Evolutionary conservation across 2,797 vertebrate species (phyloP), one percentile per base, ranked within the genome.

Genomic region (Lepidocolaptes lacrymiger): DNA sequence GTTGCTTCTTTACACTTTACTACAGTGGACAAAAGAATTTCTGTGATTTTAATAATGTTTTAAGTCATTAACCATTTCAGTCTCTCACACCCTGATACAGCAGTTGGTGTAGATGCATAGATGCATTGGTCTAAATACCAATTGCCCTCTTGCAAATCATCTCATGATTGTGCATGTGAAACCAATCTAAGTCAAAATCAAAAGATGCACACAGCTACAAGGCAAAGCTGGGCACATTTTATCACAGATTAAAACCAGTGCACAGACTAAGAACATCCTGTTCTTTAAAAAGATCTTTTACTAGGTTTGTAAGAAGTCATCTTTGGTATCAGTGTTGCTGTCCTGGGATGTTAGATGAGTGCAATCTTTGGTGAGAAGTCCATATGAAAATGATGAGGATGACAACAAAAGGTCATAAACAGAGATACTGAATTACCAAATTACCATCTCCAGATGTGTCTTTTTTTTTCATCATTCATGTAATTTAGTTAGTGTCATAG

Each of bases 401-500:
- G 43, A 73, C 81, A 91, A 76, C 51, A 59, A 69, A 81, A 74
- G 15, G 48, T 20, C 61, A 82, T 94, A 88, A 91, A 84, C 68
- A 81, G 71, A 88, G 36, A 72, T 81, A 81, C 2, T 67, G 55
- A 76, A 58, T 82, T 64, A 66, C 37, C 54, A 41, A 86, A 91
- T 96, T 37, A 68, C 77, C 48, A 28, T 7, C 76, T 20, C 44
- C 79, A 93, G 54, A 85, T 91, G 43, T 54, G 9, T 37, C 4
- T 51, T 41, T 68, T 44, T 10, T 11, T 6, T 9, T 27, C 58
- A 28, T 19, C 30, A 14, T 81, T 94, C 12, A 36, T 77, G 18
- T 67, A 8, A 61, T 90, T 94, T 93, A 91, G 85, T 48, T 77
- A 92, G 43, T 63, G 73, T 81, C 89, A 52, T 20, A 89, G 32